phyloP scores from a whole-genome alignment of 2,113 vertebrate genomes.

The Gracilinanus agilis region DNA sequence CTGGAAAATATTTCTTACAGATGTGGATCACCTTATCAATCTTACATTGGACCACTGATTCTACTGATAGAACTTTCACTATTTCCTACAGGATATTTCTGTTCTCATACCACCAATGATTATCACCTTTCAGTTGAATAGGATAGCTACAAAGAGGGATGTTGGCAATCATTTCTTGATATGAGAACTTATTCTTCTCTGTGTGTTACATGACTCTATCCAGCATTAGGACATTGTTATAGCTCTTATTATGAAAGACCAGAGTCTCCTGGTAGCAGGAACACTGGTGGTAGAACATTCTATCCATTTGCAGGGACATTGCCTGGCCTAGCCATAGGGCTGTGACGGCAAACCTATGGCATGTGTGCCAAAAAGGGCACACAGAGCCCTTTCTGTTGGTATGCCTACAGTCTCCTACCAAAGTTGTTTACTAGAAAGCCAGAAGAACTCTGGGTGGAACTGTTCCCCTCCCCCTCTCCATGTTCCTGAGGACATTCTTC shows the following conservation, averaged over 20 bases:
- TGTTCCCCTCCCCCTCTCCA: too few relatives aligned
- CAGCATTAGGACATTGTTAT: slow-evolving; percentile 91
- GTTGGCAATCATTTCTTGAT: slow-evolving; percentile 94
- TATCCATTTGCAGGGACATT: slow-evolving; percentile 91
- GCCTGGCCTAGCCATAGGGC: slow-evolving; percentile 78
- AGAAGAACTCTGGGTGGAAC: too few relatives aligned
- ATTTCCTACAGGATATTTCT: slow-evolving; percentile 91
- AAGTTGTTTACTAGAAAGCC: too few relatives aligned
- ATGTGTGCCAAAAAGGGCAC: too few relatives aligned
- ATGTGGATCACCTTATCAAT: slow-evolving; percentile 86
- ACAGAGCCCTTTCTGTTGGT: too few relatives aligned
- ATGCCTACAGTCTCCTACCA: too few relatives aligned
- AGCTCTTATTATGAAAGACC: slow-evolving; percentile 87
- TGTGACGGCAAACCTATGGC: too few relatives aligned
- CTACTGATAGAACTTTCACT: slow-evolving; percentile 90
- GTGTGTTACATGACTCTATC: slow-evolving; percentile 93
- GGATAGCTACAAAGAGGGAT: slow-evolving; percentile 92
- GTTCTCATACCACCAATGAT: slow-evolving; percentile 91
- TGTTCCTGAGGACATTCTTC: too few relatives aligned
- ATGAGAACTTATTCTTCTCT: slow-evolving; percentile 93
- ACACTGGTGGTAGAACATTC: slow-evolving; percentile 86
- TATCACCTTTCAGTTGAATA: slow-evolving; percentile 89
- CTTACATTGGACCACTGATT: slow-evolving; percentile 92
- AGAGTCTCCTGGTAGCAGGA: background rate
- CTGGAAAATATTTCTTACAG: background rate